Percentiles rank a stretch among this genome's conserved stretches.
Evolutionary conservation across 2,797 vertebrate species (phyloP).

Genomic region (Molothrus aeneus): DNA sequence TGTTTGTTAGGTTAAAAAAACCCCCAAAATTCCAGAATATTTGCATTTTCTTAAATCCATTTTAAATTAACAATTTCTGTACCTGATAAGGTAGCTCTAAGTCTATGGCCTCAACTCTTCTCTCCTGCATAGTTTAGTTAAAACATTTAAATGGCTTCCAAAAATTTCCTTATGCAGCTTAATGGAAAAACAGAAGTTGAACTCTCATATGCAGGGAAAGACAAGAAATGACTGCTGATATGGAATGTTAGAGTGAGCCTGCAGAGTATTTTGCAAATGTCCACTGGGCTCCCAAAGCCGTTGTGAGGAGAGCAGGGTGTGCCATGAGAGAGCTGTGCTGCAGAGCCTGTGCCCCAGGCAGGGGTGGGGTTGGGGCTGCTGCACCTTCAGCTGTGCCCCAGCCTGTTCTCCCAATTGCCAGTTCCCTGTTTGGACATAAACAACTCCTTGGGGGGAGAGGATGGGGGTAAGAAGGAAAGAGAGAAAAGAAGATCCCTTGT

Average conservation of each 20-base stretch:
- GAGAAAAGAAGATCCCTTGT: neutral
- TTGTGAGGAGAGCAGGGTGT: rapidly evolving
- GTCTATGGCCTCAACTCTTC: neutral
- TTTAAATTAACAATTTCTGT: neutral
- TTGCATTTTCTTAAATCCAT: neutral
- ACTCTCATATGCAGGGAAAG: neutral
- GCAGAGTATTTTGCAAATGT: neutral
- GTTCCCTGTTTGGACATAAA: neutral
- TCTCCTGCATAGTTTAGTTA: neutral
- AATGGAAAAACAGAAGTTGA: neutral
- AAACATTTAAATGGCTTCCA: neutral
- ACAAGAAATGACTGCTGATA: neutral
- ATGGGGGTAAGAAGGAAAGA: neutral
- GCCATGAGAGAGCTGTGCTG: neutral
- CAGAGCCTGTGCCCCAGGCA: neutral
- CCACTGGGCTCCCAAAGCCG: neutral
- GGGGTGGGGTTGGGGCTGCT: neutral
- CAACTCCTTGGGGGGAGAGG: rapidly evolving
- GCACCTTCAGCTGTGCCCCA: neutral
- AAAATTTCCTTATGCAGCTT: neutral
- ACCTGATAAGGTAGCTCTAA: neutral
- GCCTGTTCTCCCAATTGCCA: neutral
- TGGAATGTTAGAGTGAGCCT: neutral
- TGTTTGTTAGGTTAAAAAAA: neutral
- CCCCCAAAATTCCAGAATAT: neutral